Base-by-base conservation (phyloP, 2,797 vertebrate species). In the Malacoctenus gilli region DNA sequence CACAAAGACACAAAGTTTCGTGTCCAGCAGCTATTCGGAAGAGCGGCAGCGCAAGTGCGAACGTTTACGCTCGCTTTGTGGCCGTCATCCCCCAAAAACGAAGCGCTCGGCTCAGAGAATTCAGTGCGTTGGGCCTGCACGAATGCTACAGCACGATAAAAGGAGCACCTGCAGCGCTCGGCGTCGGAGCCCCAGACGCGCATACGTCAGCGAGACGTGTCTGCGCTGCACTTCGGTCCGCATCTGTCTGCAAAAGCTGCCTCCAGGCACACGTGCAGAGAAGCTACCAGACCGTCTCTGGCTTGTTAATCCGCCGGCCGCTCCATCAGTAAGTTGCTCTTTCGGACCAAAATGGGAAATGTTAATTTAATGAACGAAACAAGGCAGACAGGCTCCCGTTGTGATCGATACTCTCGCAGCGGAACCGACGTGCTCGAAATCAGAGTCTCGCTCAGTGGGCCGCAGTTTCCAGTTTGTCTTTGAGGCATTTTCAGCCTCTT, bases 161-260 rank as follows among this genome's bases (percentile, higher is more conserved):
- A 25, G 6, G 32, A 55, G 55, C 39, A 20, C n/a, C 52, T 55
- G 15, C 46, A 47, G 48, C 0, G 8, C 16, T 30, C 16, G 38
- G 23, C 11, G 14, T 54, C 1, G 1, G 2, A 9, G 13, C 28
- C 39, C 10, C 44, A 60, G 35, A 46, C 28, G 15, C 21, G 25
- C 36, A 56, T 15, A 39, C 60, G 48, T 47, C 18, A 47, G 64
- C 2, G 19, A 39, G 37, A 41, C 8, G 50, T 28, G 36, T 61
- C 15, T 21, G 28, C 37, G 30, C 10, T 7, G 46, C 40, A 39
- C n/a, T 46, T 57, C 1, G 38, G 12, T 71, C 15, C 35, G 25
- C 15, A 20, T 49, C 40, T 30, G 20, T 53, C 11, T 14, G 38
- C 34, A 44, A 32, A 28, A 44, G 22, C 30, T 12, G 46, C 39